Conservation (phyloP, 2,797 vertebrate genomes). For the Triplophysa bombifrons region DNA sequence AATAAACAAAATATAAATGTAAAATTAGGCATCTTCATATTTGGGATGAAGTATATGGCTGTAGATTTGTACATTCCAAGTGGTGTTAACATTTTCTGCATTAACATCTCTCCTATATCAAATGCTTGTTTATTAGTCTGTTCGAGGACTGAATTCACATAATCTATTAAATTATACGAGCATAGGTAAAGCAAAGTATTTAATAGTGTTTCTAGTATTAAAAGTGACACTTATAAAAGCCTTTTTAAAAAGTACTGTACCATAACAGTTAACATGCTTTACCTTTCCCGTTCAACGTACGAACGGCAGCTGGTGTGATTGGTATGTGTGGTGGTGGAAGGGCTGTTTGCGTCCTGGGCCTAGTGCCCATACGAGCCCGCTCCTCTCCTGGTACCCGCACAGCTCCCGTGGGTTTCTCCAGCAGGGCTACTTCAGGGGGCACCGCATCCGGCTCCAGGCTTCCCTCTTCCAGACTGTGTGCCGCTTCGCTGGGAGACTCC, state of each 20-base stretch:
- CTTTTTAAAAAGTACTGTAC: neutral
- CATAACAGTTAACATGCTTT: constrained; percentile 43
- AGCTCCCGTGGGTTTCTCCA: constrained; percentile 85
- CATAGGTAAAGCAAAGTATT: neutral
- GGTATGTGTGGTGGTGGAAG: constrained; percentile 78
- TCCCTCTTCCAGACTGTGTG: constrained; percentile 84
- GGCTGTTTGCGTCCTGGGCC: constrained; percentile 81
- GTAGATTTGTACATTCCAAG: neutral
- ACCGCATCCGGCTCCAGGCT: constrained; percentile 87
- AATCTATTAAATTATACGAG: neutral
- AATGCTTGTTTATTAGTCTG: constrained; percentile 16
- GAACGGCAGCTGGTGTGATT: constrained; percentile 81
- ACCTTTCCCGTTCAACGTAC: constrained; percentile 87
- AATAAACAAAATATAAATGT: neutral
- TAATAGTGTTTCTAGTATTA: neutral
- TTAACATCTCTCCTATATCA: neutral
- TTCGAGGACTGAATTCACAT: constrained; percentile 10
- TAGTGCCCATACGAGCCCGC: constrained; percentile 93
- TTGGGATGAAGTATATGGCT: neutral
- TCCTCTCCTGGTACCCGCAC: constrained; percentile 89
- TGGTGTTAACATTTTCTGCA: neutral
- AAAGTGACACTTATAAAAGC: neutral
- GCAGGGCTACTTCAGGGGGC: constrained; percentile 88
- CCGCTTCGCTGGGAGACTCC: constrained; percentile 86
- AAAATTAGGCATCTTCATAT: neutral